Evolutionary conservation across 2,888 invertebrate species (phyloP), one percentile per base, ranked within the genome.

Genomic region (Amphipoea oculea): DNA sequence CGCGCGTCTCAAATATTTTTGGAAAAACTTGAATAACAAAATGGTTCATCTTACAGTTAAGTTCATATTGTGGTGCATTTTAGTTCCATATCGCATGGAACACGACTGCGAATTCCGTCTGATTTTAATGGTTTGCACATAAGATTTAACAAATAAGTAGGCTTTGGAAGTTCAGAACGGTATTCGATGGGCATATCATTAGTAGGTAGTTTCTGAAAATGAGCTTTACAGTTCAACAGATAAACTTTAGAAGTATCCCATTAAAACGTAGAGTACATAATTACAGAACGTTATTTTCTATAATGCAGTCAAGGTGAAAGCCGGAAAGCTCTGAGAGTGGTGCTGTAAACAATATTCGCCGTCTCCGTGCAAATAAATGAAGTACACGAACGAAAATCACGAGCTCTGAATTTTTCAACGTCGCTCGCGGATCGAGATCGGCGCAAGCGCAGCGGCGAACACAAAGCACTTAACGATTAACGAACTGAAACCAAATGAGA

Each of bases 341-440:
- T 77, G 89, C 91, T 88, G 92, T 92, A 94, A 95, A 95, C 94
- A 95, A 95, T 95, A 95, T 94, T 94, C 92, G 90, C 92, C 91
- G 93, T 92, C 92, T 91, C 90, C 92, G 91, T 86, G 93, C 92
- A 93, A 95, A 95, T 94, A 95, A 96, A 96, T 94, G 94, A 94
- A 94, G 93, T 92, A 94, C 96, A 96, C 95, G 96, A 96, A 94
- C 93, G 91, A 94, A 96, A 95, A 96, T 96, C 96, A 96, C 96
- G 96, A 95, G 94, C 91, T 92, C 91, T 92, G 94, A 94, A 96
- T 96, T 96, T 96, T 96, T 96, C 96, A 96, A 96, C 94, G 95
- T 96, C 95, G 91, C 89, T 89, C 91, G 91, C 88, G 92, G 92
- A 94, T 95, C 94, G 94, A 91, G 94, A 95, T 94, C 93, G 88